Evolutionary conservation across 2,113 vertebrate genomes (phyloP), one percentile per base, ranked within the genome.

Genomic region (Aptenodytes forsteri): DNA sequence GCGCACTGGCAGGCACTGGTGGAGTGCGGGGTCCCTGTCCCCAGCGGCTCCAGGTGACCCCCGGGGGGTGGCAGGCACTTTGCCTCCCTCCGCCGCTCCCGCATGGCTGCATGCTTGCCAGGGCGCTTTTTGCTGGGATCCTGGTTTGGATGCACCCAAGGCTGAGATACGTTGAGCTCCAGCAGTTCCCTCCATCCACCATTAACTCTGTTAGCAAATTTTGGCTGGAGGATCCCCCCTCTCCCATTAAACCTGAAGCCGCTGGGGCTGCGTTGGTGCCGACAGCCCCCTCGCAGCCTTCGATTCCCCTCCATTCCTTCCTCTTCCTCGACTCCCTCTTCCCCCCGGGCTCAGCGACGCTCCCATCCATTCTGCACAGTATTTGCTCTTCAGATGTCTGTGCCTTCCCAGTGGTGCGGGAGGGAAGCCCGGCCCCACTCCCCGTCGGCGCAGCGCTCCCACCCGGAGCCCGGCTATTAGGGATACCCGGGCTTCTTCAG

Each of bases 401-500:
- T 3, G 62, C 42, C 79, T 86, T 42, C 75, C 89, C 58, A 9
- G 67, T 65, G 19, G 19, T 10, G 8, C 4, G 5, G 67, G 87
- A 71, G 91, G 91, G 62, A 81, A 94, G 46, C 87, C 87, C 47
- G 0, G 66, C 83, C 34, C 69, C 2, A 15, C 81, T 65, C 61
- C 59, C 50, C n/a, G 3, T 5, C 9, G 4, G 21, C 11, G 11
- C 26, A 32, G 56, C 8, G 3, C 9, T 88, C 80, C 76, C 96
- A 50, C 70, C 70, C 76, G 2, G 80, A 86, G 77, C 77, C 81
- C 9, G 0, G 82, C 10, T 90, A 87, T 97, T 93, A 92, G 91
- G 96, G 79, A 96, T 92, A 79, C 82, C 96, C 95, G 1, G 70
- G 87, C 83, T 87, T 84, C 96, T 90, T 89, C 6, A 7, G 88